Evolutionary conservation across 2,888 invertebrate species (phyloP).

Genomic region (Pachliopta kotzebuea): DNA sequence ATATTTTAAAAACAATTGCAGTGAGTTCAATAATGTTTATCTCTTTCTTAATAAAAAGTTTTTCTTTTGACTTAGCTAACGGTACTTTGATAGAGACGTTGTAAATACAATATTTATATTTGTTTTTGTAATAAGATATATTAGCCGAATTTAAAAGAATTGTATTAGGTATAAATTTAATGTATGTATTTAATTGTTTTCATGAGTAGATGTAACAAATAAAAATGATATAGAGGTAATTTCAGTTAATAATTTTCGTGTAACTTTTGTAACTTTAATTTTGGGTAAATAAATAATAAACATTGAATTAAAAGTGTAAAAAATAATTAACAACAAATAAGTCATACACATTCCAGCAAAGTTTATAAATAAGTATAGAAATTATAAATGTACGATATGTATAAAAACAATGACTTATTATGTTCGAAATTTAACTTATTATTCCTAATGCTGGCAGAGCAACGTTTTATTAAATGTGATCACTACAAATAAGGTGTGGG

Average conservation of each 20-base stretch:
- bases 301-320: background rate
- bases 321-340: background rate
- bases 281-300: background rate
- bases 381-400: conserved; percentile 10
- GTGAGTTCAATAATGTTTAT: background rate
- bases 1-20: background rate
- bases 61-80: background rate
- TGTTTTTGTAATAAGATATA: background rate
- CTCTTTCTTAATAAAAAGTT: background rate
- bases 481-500: conserved; percentile 13
- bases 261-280: background rate
- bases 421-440: conserved; percentile 22
- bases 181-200: background rate
- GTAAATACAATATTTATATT: background rate
- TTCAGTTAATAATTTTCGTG: background rate
- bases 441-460: conserved; percentile 17
- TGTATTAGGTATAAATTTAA: background rate
- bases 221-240: no score
- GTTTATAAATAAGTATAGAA: background rate
- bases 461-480: conserved; percentile 14
- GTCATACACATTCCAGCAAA: background rate
- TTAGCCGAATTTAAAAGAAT: background rate
- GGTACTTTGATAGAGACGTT: background rate
- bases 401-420: conserved; percentile 26
- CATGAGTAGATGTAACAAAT: no score